A percentile compares a stretch with the other conserved stretches of the same genome.
These are phyloP conservation scores for Diadumene lineata DNA, from an alignment of 92 coral and sea anemone genomes.

Conservation along the genomic window DNA sequence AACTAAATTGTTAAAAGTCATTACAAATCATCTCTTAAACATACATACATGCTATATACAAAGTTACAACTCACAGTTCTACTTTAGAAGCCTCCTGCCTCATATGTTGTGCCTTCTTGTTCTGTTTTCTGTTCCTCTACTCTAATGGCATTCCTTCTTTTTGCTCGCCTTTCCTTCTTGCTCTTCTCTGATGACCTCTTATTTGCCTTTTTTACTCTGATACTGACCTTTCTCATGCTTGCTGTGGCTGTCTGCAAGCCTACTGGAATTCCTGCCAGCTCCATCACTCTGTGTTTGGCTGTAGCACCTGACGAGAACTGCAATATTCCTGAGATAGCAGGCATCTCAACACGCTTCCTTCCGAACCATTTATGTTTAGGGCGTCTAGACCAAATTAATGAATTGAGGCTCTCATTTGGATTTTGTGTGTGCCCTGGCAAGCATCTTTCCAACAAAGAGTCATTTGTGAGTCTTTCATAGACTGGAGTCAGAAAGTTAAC, in stretches of 20 bases:
- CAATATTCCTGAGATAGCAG: conserved; percentile 27
- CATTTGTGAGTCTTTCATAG: conserved; percentile 25
- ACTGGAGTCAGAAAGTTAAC: conserved; percentile 6
- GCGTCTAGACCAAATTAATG: conserved; percentile 41
- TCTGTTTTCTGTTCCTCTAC: conserved; percentile 17
- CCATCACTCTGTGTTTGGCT: conserved; percentile 48
- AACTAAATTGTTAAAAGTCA: neutral
- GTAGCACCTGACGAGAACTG: conserved; percentile 34
- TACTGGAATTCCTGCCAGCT: conserved; percentile 12
- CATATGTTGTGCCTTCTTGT: conserved; percentile 33
- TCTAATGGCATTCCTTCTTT: conserved; percentile 13
- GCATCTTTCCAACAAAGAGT: conserved; percentile 27
- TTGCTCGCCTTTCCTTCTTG: conserved; percentile 39
- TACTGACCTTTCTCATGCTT: conserved; percentile 22
- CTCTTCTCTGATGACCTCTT: conserved; percentile 30
- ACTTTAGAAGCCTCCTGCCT: conserved; percentile 31
- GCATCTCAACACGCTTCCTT: conserved; percentile 38
- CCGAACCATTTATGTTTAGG: conserved; percentile 56
- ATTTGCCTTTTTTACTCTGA: conserved; percentile 31
- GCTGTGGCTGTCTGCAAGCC: conserved; percentile 26
- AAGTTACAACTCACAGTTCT: neutral
- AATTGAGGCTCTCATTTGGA: conserved; percentile 41
- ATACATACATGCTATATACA: neutral
- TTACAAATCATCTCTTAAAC: neutral
- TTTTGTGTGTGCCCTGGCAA: conserved; percentile 50